Evolutionary conservation across 2,888 invertebrate genomes (phyloP).

Genomic region (Pyrocoelia pectoralis): DNA sequence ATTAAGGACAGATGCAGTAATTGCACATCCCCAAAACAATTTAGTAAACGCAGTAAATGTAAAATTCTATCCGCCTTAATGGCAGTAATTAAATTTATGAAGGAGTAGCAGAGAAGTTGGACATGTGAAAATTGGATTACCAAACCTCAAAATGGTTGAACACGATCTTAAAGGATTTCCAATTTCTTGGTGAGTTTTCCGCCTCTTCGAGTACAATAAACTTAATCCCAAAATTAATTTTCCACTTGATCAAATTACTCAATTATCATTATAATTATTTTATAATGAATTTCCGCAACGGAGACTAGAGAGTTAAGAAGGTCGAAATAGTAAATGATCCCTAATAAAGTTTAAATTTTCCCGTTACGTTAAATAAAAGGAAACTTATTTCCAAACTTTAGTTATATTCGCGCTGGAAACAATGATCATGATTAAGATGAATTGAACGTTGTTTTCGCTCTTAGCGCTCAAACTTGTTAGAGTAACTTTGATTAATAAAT

Average conservation of each 20-base stretch:
- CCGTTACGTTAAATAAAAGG: not conserved
- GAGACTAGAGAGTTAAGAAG: not conserved
- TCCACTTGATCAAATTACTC: constrained; percentile 38
- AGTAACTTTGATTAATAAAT: constrained; percentile 5
- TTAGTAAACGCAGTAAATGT: no score
- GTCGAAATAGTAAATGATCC: not conserved
- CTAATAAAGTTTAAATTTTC: not conserved
- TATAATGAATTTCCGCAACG: not conserved
- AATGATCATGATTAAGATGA: constrained; percentile 5
- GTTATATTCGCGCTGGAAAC: not conserved
- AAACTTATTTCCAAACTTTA: not conserved
- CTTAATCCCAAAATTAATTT: constrained; percentile 39
- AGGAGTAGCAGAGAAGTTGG: constrained; percentile 15
- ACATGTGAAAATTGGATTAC: constrained; percentile 35
- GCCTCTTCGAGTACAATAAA: constrained; percentile 39
- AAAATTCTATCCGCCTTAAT: not conserved
- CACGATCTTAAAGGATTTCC: constrained; percentile 3
- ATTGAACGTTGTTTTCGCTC: constrained; percentile 2
- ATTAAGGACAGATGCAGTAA: no score
- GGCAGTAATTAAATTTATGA: constrained; percentile 9
- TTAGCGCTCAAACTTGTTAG: constrained; percentile 8
- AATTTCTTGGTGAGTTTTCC: constrained; percentile 24
- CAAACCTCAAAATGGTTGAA: constrained; percentile 24
- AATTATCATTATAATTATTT: constrained; percentile 9
- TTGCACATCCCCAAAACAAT: no score